These are phyloP conservation scores for Onthophagus sagittarius DNA, from an alignment of 2,888 invertebrate species.

Conservation along the genomic window DNA sequence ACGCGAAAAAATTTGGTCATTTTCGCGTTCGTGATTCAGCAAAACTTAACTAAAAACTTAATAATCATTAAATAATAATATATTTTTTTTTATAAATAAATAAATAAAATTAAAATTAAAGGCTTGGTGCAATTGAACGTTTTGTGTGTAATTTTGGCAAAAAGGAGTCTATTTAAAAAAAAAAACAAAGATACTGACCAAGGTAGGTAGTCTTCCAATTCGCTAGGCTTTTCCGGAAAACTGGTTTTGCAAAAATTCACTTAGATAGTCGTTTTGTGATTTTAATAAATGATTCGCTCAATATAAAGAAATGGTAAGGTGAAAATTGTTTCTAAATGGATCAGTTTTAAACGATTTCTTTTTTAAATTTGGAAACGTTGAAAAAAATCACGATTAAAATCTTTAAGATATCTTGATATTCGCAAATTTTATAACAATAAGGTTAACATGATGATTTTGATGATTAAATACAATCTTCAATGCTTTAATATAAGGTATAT, in stretches of 20 bases:
- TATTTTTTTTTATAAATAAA: too few species aligned
- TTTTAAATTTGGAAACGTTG: too few species aligned
- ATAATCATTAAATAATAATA: constrained; percentile 14
- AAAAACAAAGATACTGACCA: constrained; percentile 63
- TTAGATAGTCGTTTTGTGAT: background rate
- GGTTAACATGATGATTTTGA: too few species aligned
- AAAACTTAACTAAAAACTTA: background rate
- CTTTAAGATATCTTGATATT: too few species aligned
- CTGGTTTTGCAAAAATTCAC: constrained; percentile 45
- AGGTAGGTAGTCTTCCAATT: constrained; percentile 73
- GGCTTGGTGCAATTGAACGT: background rate
- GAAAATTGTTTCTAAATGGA: background rate
- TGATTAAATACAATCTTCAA: too few species aligned
- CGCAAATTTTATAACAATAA: too few species aligned
- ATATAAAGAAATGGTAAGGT: background rate
- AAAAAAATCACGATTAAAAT: too few species aligned
- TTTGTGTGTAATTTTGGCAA: background rate
- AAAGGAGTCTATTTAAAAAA: background rate
- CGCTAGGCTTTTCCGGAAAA: constrained; percentile 74
- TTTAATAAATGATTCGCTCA: background rate
- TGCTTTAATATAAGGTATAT: too few species aligned
- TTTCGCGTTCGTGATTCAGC: background rate
- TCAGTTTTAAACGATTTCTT: too few species aligned
- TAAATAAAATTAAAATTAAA: constrained; percentile 15
- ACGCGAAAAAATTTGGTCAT: background rate